phyloP scores from a whole-genome alignment of 1,140 invertebrate species.

The Cotesia typhae region DNA sequence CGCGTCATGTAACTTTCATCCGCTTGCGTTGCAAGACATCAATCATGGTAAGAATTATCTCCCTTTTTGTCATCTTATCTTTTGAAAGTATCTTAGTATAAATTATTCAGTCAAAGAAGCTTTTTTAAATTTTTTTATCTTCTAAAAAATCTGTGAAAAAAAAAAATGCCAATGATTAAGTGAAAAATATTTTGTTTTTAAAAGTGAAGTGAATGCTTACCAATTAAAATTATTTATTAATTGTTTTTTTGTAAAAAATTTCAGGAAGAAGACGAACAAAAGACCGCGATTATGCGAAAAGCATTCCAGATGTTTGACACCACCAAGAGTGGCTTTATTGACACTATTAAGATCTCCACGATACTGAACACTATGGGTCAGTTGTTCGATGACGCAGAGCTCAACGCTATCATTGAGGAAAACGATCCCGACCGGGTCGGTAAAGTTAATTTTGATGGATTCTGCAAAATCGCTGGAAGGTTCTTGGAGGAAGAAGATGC shows the following conservation, averaged over 20 bases:
- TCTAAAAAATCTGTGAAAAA: too few relatives aligned
- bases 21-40: constrained; percentile 44
- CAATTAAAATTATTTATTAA: constrained; percentile 25
- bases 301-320: constrained; percentile 96
- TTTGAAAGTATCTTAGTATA: too few relatives aligned
- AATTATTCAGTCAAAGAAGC: too few relatives aligned
- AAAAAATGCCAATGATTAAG: too few relatives aligned
- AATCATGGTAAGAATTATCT: constrained; percentile 50
- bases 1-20: constrained; percentile 54
- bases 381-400: constrained; percentile 86
- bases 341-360: constrained; percentile 87
- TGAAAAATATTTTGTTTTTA: too few relatives aligned
- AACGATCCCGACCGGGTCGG: constrained; percentile 86
- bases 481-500: constrained; percentile 92
- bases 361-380: constrained; percentile 95
- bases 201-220: too few relatives aligned
- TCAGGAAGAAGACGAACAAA: constrained; percentile 81
- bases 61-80: constrained; percentile 13
- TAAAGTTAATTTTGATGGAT: constrained; percentile 93
- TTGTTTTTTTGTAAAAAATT: constrained; percentile 40
- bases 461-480: constrained; percentile 88
- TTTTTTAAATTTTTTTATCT: too few relatives aligned
- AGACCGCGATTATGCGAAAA: constrained; percentile 87
- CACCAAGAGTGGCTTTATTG: constrained; percentile 88
- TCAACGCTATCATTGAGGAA: constrained; percentile 83